Conservation (phyloP, 2,113 vertebrate genomes). For the Alosa alosa region DNA sequence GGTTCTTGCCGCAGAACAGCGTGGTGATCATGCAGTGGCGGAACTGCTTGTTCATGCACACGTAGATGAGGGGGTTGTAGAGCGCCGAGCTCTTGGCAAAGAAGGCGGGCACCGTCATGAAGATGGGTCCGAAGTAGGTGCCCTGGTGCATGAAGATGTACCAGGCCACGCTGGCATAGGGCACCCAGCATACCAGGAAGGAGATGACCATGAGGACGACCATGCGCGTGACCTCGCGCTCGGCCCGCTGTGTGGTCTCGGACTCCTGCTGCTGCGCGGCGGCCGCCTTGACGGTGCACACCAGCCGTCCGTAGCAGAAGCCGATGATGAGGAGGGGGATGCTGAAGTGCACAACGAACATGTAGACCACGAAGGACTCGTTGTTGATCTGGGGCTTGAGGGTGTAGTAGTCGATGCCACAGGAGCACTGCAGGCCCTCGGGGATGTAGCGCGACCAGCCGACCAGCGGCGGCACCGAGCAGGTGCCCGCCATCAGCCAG, state of each 20-base stretch:
- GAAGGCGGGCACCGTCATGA: conserved; percentile 81
- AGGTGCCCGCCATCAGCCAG: conserved; percentile 82
- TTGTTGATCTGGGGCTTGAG: conserved; percentile 78
- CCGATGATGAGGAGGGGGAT: conserved; percentile 73
- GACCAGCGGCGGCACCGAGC: conserved; percentile 69
- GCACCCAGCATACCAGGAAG: conserved; percentile 82
- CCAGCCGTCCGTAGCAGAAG: conserved; percentile 80
- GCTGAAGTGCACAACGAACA: conserved; percentile 81
- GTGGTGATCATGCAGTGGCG: conserved; percentile 83
- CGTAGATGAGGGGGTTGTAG: conserved; percentile 84
- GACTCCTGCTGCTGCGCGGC: conserved; percentile 81
- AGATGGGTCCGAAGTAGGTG: conserved; percentile 74
- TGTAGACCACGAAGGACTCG: conserved; percentile 81
- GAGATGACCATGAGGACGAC: conserved; percentile 79
- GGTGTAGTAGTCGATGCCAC: conserved; percentile 83
- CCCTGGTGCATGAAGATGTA: conserved; percentile 85
- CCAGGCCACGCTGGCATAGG: conserved; percentile 73
- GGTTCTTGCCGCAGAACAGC: conserved; percentile 79
- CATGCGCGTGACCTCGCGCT: conserved; percentile 83
- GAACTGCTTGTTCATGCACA: conserved; percentile 84
- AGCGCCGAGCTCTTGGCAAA: conserved; percentile 79
- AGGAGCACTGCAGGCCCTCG: conserved; percentile 84
- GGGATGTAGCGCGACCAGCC: conserved; percentile 89
- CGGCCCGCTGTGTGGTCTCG: conserved; percentile 80
- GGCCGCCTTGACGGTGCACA: conserved; percentile 81